These are phyloP conservation scores for Lepidocolaptes lacrymiger DNA, from an alignment of 2,797 vertebrate species.

Conservation along the genomic window DNA sequence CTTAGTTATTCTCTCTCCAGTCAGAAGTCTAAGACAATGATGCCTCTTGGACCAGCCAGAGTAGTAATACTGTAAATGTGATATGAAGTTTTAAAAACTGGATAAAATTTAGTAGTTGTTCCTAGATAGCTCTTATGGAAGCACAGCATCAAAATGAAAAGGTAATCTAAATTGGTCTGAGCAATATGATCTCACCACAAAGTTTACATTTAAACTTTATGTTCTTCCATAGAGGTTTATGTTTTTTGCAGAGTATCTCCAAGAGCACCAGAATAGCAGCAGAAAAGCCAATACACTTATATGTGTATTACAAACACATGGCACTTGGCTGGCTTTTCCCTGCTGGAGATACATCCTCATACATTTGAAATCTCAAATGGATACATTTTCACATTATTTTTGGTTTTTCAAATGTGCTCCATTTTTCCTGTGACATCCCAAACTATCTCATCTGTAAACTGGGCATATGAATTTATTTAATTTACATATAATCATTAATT, in stretches of 20 bases:
- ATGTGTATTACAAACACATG: slow-evolving; percentile 47
- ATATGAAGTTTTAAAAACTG: background rate
- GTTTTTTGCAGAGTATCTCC: slow-evolving; percentile 10
- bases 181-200: slow-evolving; percentile 24
- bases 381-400: background rate
- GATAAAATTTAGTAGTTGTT: background rate
- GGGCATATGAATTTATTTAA: background rate
- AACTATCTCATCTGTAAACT: background rate
- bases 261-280: background rate
- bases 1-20: background rate
- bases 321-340: slow-evolving; percentile 2
- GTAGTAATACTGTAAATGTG: background rate
- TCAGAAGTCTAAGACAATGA: background rate
- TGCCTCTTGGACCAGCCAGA: background rate
- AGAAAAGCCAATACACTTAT: background rate
- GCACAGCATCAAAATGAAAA: slow-evolving; percentile 16
- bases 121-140: background rate
- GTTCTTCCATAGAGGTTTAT: background rate
- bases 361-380: background rate
- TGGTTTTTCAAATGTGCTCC: background rate
- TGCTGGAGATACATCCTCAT: background rate
- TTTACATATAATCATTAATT: background rate
- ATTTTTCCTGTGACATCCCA: background rate
- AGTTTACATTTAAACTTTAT: slow-evolving; percentile 39
- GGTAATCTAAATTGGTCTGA: background rate